phyloP scores from a whole-genome alignment of 92 coral and sea anemone species.

The Phenganax stokvisi region DNA sequence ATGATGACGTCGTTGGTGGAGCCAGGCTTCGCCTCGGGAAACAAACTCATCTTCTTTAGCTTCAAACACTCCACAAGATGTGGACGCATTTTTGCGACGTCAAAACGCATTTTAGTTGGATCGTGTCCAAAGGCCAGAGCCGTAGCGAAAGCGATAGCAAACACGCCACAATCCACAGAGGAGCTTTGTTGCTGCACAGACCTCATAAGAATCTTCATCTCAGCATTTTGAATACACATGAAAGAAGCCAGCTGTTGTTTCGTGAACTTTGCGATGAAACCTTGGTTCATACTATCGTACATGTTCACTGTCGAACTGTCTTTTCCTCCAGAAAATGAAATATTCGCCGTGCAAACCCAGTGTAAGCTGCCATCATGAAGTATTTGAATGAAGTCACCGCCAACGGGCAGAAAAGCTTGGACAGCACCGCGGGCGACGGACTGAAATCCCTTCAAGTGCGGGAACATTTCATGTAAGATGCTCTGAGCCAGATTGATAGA shows the following conservation, averaged over 20 bases:
- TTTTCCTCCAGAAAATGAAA: constrained; percentile 34
- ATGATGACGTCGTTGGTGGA: background rate
- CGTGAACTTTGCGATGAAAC: constrained; percentile 32
- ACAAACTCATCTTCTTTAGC: constrained; percentile 34
- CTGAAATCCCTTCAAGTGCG: constrained; percentile 50
- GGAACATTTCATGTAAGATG: constrained; percentile 38
- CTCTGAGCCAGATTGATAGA: constrained; percentile 45
- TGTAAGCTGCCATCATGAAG: constrained; percentile 52
- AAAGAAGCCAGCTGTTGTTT: constrained; percentile 42
- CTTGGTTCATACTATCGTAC: constrained; percentile 52
- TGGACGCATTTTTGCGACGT: constrained; percentile 36
- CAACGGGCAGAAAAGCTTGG: constrained; percentile 38
- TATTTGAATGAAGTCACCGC: constrained; percentile 57
- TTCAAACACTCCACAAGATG: constrained; percentile 38
- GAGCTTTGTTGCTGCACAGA: constrained; percentile 38
- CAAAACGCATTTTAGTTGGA: constrained; percentile 30
- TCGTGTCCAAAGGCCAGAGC: constrained; percentile 29
- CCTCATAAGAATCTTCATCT: constrained; percentile 33
- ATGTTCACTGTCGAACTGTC: constrained; percentile 41
- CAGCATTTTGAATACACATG: constrained; percentile 35
- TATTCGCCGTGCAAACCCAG: constrained; percentile 58
- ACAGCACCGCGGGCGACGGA: constrained; percentile 50
- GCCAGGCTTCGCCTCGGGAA: constrained; percentile 32
- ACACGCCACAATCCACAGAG: constrained; percentile 32
- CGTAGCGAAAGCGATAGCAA: constrained; percentile 38